Base-by-base conservation (phyloP, 2,113 vertebrate genomes). In the Onychostoma macrolepis region DNA sequence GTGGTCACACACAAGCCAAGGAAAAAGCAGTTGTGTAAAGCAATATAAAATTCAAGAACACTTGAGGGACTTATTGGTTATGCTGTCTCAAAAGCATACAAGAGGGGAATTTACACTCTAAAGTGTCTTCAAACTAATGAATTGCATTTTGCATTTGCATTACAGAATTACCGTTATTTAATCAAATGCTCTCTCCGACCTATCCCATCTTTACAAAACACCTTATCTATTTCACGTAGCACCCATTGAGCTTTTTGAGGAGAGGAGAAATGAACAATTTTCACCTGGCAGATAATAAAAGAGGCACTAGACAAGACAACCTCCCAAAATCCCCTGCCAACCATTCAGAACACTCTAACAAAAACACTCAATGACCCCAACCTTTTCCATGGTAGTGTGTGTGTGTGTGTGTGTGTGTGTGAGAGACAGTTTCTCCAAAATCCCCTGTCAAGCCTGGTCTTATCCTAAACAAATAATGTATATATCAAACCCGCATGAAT, bases 391-490 rank as follows among this genome's bases (percentile, higher is more conserved):
- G 12, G 12, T 3, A 26, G 6, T 15, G 24, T 26, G 36, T 38
- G 69, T 24, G 5, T 21, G 17, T 24, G 17, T 21, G 30, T 30
- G 65, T 15, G 3, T 21, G 17, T 24, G 17, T 21, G 30, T 30
- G 65, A 3, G 33, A 19, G 4, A 41, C 56, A 26, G 3, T 17
- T 63, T 83, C 84, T 85, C 61, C 78, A 61, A 56, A 80, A 76
- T 80, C 26, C 82, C 43, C 82, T 19, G 19, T 4, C 56, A 83
- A 71, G 74, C 72, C 71, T 41, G 24, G 83, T 56, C 81, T 84
- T 33, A 38, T 89, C 81, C 85, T 85, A 90, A 89, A 90, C 81
- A 92, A 92, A 91, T 85, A 2, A 36, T 41, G 76, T 82, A 26
- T 26, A 38, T 12, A 63, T 43, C n/a, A 45, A 89, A 76, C 85